These are phyloP conservation scores for Drosophila nigritarsus DNA, from an alignment of 2,888 invertebrate species.

Conservation along the genomic window DNA sequence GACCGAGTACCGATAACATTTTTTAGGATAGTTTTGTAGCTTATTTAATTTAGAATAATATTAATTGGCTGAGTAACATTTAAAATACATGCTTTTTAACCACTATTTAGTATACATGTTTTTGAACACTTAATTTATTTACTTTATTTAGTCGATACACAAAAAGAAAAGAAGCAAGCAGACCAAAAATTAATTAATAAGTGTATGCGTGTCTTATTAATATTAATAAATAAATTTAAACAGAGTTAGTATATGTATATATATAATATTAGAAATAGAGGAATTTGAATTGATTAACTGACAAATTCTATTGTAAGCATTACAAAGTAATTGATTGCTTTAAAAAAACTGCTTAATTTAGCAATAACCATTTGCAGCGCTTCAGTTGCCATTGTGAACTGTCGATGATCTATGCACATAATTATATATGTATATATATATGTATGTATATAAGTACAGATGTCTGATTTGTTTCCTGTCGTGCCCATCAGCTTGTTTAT, in stretches of 20 bases:
- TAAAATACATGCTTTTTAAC: not conserved
- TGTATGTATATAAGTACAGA: constrained; percentile 6
- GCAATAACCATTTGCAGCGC: constrained; percentile 31
- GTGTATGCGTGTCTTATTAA: not conserved
- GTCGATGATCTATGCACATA: constrained; percentile 11
- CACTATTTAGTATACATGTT: not conserved
- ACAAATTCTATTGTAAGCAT: not conserved
- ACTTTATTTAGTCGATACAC: not conserved
- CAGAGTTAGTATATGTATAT: not conserved
- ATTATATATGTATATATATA: constrained; percentile 3
- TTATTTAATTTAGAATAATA: not conserved
- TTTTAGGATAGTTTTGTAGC: not conserved
- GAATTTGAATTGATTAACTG: not conserved
- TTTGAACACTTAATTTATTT: not conserved
- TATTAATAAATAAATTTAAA: not conserved
- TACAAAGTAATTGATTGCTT: not conserved
- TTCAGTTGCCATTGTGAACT: constrained; percentile 50
- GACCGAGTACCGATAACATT: not conserved
- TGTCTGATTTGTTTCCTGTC: constrained; percentile 83
- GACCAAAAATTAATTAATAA: not conserved
- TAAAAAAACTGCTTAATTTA: not conserved
- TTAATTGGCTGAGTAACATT: not conserved
- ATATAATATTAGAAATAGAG: not conserved
- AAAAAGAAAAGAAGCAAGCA: not conserved
- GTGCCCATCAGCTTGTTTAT: constrained; percentile 73